A percentile compares a stretch with the other conserved stretches of the same genome.
phyloP scores from a whole-genome alignment of 2,113 vertebrate genomes.

The Lophochroa leadbeateri region DNA sequence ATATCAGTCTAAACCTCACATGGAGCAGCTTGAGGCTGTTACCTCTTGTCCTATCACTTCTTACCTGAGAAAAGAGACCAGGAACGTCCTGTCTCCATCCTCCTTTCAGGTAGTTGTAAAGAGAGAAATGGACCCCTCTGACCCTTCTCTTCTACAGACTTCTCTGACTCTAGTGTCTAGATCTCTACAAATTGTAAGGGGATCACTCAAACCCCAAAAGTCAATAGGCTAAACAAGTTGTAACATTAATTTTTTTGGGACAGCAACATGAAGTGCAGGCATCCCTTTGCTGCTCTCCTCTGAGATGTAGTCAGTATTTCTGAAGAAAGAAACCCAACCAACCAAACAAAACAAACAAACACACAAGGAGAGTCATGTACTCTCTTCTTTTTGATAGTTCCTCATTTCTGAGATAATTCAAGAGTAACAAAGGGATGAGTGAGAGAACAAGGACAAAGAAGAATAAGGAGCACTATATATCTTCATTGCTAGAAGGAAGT shows the following conservation, averaged over 20 bases:
- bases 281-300: neutral
- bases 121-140: neutral
- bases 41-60: neutral
- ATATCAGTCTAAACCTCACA: neutral
- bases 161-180: neutral
- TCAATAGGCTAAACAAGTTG: fast-evolving
- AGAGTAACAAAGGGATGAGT: neutral
- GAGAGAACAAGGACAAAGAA: neutral
- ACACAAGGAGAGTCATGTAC: fast-evolving
- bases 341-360: neutral
- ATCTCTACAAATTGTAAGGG: no score
- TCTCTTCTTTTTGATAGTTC: neutral
- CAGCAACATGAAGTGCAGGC: fast-evolving
- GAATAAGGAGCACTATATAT: neutral
- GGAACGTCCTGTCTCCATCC: neutral
- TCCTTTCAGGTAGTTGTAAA: neutral
- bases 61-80: neutral
- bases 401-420: neutral
- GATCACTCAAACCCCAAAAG: neutral
- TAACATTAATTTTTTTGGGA: fast-evolving
- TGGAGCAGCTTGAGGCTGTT: neutral
- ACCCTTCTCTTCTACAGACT: neutral
- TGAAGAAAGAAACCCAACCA: neutral
- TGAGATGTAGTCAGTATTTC: neutral
- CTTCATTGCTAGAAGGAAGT: neutral